phyloP scores from a whole-genome alignment of 53 echinoderm and acorn worm genomes.

The Astropecten irregularis region DNA sequence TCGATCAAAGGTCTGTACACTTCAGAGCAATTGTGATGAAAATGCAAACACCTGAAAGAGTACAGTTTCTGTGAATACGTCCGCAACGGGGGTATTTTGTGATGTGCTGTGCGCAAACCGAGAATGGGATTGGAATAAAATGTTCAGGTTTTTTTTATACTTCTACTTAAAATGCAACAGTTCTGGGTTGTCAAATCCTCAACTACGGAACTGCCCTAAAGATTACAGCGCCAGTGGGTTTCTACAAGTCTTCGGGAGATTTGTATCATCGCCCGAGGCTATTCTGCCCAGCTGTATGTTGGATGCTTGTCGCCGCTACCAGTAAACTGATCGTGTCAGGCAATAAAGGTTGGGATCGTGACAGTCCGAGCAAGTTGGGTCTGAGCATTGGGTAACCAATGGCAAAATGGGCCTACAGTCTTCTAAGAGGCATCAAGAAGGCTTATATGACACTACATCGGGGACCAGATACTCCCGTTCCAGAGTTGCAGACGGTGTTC shows the following conservation, averaged over 20 bases:
- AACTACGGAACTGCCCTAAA: too few relatives aligned
- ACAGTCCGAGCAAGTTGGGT: slow-evolving; percentile 13
- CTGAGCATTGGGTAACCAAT: slow-evolving; percentile 16
- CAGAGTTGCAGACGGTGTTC: slow-evolving; percentile 54
- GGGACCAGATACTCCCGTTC: slow-evolving; percentile 28
- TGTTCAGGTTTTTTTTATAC: too few relatives aligned
- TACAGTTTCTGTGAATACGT: too few relatives aligned
- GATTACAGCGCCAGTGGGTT: slow-evolving; percentile 35
- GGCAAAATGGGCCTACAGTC: slow-evolving; percentile 46
- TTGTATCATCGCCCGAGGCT: slow-evolving; percentile 28
- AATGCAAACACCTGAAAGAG: too few relatives aligned
- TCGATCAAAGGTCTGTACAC: too few relatives aligned
- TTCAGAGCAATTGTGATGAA: too few relatives aligned
- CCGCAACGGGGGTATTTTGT: too few relatives aligned
- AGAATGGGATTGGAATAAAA: too few relatives aligned
- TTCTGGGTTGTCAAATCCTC: too few relatives aligned
- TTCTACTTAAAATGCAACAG: too few relatives aligned
- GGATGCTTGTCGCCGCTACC: slow-evolving; percentile 33
- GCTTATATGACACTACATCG: slow-evolving; percentile 25
- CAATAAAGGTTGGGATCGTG: neutral
- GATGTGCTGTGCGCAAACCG: too few relatives aligned
- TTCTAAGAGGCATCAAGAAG: slow-evolving; percentile 51
- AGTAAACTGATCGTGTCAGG: neutral
- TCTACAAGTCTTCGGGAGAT: slow-evolving; percentile 41
- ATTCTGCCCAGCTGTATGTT: slow-evolving; percentile 44